phyloP scores from a whole-genome alignment of 2,113 vertebrate species.

The Budorcas taxicolor region DNA sequence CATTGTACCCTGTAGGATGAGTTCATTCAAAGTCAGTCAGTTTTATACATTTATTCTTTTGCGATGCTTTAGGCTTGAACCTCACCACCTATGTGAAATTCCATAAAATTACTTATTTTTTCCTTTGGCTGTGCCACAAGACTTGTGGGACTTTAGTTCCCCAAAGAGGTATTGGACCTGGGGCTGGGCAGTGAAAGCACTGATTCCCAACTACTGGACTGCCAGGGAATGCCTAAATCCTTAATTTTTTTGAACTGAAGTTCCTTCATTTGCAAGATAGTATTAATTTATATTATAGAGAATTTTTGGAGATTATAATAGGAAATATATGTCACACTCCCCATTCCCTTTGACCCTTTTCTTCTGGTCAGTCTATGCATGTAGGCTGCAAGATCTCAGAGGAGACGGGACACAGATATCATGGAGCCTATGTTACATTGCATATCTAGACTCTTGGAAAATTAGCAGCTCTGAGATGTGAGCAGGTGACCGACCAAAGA shows the following conservation, averaged over 20 bases:
- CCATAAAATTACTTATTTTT: neutral
- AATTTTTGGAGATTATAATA: neutral
- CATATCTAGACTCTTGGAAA: neutral
- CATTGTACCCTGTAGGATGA: neutral
- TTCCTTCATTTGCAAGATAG: neutral
- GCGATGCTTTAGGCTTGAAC: neutral
- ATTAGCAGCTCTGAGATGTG: neutral
- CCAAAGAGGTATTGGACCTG: neutral
- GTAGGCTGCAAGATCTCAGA: neutral
- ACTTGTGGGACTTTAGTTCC: neutral
- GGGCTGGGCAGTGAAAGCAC: neutral
- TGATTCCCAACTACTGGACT: neutral
- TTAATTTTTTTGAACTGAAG: neutral
- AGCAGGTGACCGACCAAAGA: neutral
- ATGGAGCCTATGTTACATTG: neutral
- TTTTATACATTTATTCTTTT: neutral
- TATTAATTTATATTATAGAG: neutral
- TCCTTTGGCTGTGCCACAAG: neutral
- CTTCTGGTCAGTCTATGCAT: neutral
- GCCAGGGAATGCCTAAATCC: neutral
- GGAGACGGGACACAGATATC: neutral
- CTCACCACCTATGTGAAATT: neutral
- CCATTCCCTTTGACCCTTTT: neutral
- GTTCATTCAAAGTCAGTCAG: neutral
- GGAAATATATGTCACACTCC: neutral